Base-by-base conservation (phyloP, 2,113 vertebrate genomes). In the Dipodomys merriami region DNA sequence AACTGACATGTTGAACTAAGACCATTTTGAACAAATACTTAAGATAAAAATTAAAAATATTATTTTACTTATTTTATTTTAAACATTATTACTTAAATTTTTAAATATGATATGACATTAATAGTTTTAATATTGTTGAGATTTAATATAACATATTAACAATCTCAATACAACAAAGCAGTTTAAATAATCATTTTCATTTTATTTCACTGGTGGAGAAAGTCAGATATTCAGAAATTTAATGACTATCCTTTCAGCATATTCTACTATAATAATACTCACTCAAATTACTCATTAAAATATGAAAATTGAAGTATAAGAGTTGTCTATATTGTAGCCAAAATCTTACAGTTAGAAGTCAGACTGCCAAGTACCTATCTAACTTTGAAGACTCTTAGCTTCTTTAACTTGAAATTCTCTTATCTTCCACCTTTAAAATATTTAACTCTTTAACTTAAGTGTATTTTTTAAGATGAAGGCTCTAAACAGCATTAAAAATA, bases 401-500 rank as follows among this genome's bases (percentile, higher is more conserved):
- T 60, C 57, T 80, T 85, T 33, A 67, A 13, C 30, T 53, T 72
- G 44, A 7, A 44, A 83, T 78, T 33, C 2, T 84, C 10, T 18
- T 30, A 65, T 1, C 33, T 60, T 72, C 7, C 3, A 62, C 19
- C 18, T 29, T 78, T 71, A 60, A 92, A 90, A 64, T 68, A 57
- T 30, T 95, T 80, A 83, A 71, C 19, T 78, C 1, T 62, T 84
- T 95, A 39, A 57, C 62, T 86, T 35, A 73, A 79, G 22, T 85
- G 39, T 18, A 46, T 71, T 88, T 39, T 95, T 29, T 83, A 20
- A 78, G 78, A 86, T 27, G 23, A 7, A 83, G 16, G 76, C 62
- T 44, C 76, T 85, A 27, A 49, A 46, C 11, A 74, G 1, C 68
- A 62, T 35, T 57, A 85, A 65, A 80, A 81, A 39, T 18, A 73